phyloP scores from a whole-genome alignment of 2,113 vertebrate species.

The Leptocoma aspasia region DNA sequence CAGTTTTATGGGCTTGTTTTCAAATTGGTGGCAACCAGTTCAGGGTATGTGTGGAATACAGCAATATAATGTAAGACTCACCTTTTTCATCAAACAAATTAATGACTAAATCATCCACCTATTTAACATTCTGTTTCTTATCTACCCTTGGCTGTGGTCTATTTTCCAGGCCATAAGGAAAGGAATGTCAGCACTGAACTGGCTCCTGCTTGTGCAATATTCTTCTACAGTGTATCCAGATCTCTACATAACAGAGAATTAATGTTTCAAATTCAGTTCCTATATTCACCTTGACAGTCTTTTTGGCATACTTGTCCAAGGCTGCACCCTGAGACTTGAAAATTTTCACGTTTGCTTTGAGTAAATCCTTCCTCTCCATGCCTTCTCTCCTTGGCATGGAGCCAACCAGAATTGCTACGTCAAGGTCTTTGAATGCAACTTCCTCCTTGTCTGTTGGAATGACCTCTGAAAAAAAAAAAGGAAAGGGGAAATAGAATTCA shows the following conservation, averaged over 20 bases:
- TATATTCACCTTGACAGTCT: conserved; percentile 89
- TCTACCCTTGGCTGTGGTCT: background rate
- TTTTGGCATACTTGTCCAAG: conserved; percentile 93
- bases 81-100: background rate
- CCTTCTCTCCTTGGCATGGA: conserved; percentile 97
- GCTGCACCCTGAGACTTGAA: conserved; percentile 95
- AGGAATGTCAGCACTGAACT: background rate
- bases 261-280: background rate
- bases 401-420: conserved; percentile 91
- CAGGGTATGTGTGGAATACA: background rate
- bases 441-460: conserved; percentile 95
- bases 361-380: conserved; percentile 97
- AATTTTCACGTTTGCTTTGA: conserved; percentile 96
- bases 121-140: background rate
- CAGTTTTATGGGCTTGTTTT: background rate
- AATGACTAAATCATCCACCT: background rate
- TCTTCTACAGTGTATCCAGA: background rate
- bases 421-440: conserved; percentile 92
- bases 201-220: background rate
- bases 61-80: background rate
- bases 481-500: background rate
- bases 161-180: background rate
- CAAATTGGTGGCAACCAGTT: background rate
- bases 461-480: conserved; percentile 77
- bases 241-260: background rate